phyloP scores from a whole-genome alignment of 2,797 vertebrate genomes.

The Hydrolagus colliei region DNA sequence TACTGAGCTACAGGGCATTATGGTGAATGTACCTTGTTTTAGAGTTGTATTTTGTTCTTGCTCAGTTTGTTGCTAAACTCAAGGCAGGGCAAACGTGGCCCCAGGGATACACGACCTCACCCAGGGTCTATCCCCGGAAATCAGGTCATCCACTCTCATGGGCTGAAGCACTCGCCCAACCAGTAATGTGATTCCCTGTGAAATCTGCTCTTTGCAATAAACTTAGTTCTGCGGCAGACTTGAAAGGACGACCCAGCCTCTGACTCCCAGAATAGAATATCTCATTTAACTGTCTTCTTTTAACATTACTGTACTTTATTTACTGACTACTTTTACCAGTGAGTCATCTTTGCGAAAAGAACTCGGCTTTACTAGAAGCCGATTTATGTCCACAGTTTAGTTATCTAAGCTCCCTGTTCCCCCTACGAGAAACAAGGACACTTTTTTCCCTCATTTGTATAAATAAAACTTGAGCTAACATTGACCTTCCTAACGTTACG shows the following conservation, averaged over 20 bases:
- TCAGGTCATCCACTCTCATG: not conserved
- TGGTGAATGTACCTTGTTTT: no score
- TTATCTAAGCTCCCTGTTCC: no score
- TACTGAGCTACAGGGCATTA: no score
- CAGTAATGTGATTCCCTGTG: not conserved
- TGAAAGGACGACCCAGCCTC: not conserved
- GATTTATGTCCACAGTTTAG: no score
- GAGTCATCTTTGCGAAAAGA: no score
- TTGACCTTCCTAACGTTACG: not conserved
- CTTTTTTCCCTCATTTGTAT: not conserved
- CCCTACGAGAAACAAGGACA: not conserved
- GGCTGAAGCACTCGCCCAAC: not conserved
- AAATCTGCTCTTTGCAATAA: not conserved
- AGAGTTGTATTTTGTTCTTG: no score
- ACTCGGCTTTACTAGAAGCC: no score
- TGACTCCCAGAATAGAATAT: not conserved
- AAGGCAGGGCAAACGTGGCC: no score
- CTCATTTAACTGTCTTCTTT: not conserved
- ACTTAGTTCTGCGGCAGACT: not conserved
- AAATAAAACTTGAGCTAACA: not conserved
- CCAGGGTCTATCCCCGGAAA: no score
- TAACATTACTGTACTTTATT: not conserved
- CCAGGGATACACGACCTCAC: no score
- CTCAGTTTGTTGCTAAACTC: no score
- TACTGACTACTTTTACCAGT: not conserved